Percentiles rank a stretch among this genome's conserved stretches.
Evolutionary conservation across 1,140 invertebrate genomes (phyloP).

Genomic region (Drosophila fuyamai): DNA sequence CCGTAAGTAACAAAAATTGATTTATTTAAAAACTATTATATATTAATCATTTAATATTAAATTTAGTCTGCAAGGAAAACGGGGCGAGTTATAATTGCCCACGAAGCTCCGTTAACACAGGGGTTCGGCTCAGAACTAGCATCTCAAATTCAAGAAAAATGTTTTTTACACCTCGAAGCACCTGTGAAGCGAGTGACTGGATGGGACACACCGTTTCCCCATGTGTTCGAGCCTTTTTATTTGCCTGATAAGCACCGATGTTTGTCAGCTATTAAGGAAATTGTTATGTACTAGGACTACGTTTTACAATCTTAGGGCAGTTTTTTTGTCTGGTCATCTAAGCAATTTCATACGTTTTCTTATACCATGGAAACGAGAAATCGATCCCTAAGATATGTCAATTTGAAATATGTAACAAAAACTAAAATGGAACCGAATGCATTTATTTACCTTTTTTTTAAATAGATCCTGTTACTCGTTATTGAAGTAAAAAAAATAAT

Average conservation of each 20-base stretch:
- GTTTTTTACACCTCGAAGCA: conserved; percentile 97
- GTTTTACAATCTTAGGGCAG: no score
- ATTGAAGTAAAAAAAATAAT: no score
- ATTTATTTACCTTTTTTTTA: no score
- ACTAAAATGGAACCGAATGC: no score
- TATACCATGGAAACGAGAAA: no score
- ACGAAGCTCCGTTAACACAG: conserved; percentile 97
- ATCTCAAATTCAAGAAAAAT: conserved; percentile 96
- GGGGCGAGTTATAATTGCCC: conserved; percentile 94
- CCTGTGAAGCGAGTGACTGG: conserved; percentile 96
- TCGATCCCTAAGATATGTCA: no score
- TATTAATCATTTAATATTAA: conserved; percentile 38
- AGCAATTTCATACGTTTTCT: no score
- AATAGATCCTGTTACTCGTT: no score
- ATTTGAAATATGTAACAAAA: no score
- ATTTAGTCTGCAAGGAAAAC: conserved; percentile 98
- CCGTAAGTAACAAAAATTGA: conserved; percentile 87
- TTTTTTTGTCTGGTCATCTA: no score
- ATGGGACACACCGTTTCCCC: conserved; percentile 99
- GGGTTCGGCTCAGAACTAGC: conserved; percentile 99
- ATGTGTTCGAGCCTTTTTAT: conserved; percentile 98
- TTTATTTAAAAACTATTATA: not conserved
- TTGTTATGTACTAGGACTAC: conserved; percentile 86
- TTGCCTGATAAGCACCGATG: conserved; percentile 97
- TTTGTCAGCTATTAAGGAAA: conserved; percentile 91